Percentiles rank a stretch among this genome's conserved stretches.
Evolutionary conservation across 1,140 invertebrate species (phyloP).

Genomic region (Belonocnema kinseyi): DNA sequence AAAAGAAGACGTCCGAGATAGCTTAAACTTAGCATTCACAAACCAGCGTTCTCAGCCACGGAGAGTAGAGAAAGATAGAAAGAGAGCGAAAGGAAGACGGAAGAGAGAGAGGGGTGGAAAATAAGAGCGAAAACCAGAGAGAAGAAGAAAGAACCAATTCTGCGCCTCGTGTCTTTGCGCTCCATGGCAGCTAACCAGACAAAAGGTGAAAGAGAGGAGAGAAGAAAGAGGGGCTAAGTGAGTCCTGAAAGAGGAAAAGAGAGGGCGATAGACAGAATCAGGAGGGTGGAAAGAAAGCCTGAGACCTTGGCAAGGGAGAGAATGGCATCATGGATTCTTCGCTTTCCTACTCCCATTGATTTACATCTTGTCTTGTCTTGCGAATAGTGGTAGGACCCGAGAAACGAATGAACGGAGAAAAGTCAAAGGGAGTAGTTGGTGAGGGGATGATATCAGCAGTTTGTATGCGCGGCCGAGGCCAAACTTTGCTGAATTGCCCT

Average conservation of each 20-base stretch:
- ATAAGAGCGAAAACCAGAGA: constrained; percentile 36
- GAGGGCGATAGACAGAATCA: constrained; percentile 41
- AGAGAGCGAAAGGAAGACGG: constrained; percentile 33
- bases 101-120: constrained; percentile 32
- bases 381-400: constrained; percentile 38
- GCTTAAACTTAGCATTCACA: constrained; percentile 70
- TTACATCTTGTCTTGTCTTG: constrained; percentile 73
- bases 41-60: constrained; percentile 60
- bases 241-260: constrained; percentile 32
- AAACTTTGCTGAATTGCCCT: constrained; percentile 74
- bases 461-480: constrained; percentile 72
- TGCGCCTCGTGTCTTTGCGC: constrained; percentile 52
- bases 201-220: constrained; percentile 46
- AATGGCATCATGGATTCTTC: constrained; percentile 59
- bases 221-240: constrained; percentile 13
- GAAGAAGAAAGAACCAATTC: constrained; percentile 38
- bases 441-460: constrained; percentile 68
- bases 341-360: constrained; percentile 69
- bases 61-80: constrained; percentile 35
- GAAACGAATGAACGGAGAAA: constrained; percentile 41
- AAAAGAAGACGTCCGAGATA: constrained; percentile 52
- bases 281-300: constrained; percentile 16
- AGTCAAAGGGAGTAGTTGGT: constrained; percentile 18
- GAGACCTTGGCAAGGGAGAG: constrained; percentile 31
- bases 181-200: constrained; percentile 51